Conservation (phyloP, 2,888 invertebrate genomes). For the Synergus laeviventris region DNA sequence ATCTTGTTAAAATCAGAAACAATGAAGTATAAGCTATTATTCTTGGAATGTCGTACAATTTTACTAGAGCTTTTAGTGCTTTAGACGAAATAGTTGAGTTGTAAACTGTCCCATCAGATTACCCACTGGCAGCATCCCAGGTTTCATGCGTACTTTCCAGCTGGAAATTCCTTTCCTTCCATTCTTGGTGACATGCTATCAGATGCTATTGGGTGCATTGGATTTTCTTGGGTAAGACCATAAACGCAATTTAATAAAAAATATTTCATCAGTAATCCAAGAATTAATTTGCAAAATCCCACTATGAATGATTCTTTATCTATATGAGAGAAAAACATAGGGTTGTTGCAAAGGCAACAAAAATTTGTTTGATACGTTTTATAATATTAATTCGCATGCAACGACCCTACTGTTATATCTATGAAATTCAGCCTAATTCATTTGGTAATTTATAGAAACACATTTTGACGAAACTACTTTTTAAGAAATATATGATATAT, state of each 20-base stretch:
- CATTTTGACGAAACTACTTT: too few relatives aligned
- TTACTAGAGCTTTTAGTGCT: conserved; percentile 16
- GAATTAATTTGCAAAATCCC: not conserved
- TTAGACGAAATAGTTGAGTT: conserved; percentile 35
- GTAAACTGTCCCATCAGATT: conserved; percentile 75
- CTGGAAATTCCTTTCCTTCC: conserved; percentile 97
- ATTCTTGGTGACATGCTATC: conserved; percentile 98
- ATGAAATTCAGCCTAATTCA: too few relatives aligned
- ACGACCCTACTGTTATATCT: not conserved
- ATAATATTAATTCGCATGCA: not conserved
- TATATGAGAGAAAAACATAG: not conserved
- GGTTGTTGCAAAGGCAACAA: not conserved
- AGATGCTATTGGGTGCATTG: conserved; percentile 97
- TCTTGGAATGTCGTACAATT: conserved; percentile 28
- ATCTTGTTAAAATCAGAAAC: not conserved
- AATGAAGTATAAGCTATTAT: conserved; percentile 6
- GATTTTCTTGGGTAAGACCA: conserved; percentile 95
- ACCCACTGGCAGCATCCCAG: conserved; percentile 99
- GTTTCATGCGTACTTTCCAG: conserved; percentile 99
- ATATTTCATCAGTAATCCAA: not conserved
- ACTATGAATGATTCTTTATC: not conserved
- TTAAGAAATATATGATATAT: not conserved
- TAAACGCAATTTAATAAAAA: not conserved
- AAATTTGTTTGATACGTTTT: not conserved
- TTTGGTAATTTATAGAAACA: too few relatives aligned